Conservation (phyloP, 2,888 invertebrate genomes). For the Andrena fulva region DNA sequence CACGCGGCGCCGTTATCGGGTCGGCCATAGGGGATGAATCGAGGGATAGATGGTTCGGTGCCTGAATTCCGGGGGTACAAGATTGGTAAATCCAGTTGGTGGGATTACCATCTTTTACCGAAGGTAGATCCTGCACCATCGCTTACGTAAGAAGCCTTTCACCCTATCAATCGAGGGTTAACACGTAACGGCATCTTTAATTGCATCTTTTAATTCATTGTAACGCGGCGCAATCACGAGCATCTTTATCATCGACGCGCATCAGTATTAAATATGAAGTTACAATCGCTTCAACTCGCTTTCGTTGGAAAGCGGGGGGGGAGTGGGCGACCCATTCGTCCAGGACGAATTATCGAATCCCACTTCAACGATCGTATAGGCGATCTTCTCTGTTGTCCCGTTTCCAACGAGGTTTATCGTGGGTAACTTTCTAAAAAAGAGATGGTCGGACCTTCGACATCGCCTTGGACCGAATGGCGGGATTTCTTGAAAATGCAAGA, state of each 20-base stretch:
- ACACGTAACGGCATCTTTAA: conserved; percentile 22
- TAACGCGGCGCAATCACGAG: conserved; percentile 3
- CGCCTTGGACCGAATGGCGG: conserved; percentile 56
- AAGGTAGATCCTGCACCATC: not conserved
- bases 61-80: too few relatives aligned
- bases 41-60: too few relatives aligned
- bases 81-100: too few relatives aligned
- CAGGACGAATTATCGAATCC: not conserved
- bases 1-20: not conserved
- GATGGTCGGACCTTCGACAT: conserved; percentile 70
- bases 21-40: too few relatives aligned
- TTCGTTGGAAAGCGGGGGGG: not conserved
- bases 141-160: conserved; percentile 23
- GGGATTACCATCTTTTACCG: conserved; percentile 12
- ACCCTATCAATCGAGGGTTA: conserved; percentile 23
- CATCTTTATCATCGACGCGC: not conserved
- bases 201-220: conserved; percentile 8
- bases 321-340: not conserved
- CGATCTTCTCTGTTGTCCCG: conserved; percentile 12
- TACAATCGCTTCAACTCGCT: not conserved
- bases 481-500: conserved; percentile 19
- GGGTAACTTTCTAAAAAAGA: conserved; percentile 72
- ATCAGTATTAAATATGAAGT: not conserved
- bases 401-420: conserved; percentile 15
- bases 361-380: not conserved